Evolutionary conservation across 2,113 vertebrate species (phyloP).

Genomic region (Scalopus aquaticus): DNA sequence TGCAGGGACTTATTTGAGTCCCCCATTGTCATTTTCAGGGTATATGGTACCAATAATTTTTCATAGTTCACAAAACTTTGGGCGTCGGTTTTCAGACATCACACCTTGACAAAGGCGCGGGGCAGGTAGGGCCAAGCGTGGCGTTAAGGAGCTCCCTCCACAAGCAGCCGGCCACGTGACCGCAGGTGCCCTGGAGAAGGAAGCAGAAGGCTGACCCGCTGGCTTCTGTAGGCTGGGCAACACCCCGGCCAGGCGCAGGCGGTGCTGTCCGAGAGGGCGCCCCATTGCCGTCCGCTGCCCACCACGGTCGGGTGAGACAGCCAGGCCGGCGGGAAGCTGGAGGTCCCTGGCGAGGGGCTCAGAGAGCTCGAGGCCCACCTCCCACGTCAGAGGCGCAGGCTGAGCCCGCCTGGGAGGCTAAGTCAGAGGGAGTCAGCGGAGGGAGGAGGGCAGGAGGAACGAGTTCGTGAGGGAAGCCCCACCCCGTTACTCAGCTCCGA

Average conservation of each 20-base stretch:
- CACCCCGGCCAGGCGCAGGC: background rate
- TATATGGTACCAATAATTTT: no score
- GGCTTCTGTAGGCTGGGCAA: background rate
- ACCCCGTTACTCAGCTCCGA: constrained; percentile 39
- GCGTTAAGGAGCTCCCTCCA: no score
- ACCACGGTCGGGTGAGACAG: accelerated
- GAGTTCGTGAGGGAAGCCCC: background rate
- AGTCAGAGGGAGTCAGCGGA: background rate
- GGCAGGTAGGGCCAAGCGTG: background rate
- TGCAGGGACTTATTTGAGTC: no score
- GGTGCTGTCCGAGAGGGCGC: accelerated
- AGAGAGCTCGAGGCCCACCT: background rate
- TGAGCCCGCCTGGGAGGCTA: background rate
- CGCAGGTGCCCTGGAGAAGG: background rate
- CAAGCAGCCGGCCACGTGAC: background rate
- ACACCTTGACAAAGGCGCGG: no score
- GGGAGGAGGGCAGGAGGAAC: background rate
- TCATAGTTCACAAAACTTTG: background rate
- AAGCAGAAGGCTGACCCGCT: background rate
- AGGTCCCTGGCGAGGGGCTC: no score
- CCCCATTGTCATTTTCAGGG: no score
- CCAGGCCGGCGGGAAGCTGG: background rate
- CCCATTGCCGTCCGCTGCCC: background rate
- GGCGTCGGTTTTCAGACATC: background rate
- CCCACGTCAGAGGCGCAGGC: background rate